Evolutionary conservation across 2,113 vertebrate species (phyloP), one percentile per base, ranked within the genome.

Genomic region (Chrysemys picta): DNA sequence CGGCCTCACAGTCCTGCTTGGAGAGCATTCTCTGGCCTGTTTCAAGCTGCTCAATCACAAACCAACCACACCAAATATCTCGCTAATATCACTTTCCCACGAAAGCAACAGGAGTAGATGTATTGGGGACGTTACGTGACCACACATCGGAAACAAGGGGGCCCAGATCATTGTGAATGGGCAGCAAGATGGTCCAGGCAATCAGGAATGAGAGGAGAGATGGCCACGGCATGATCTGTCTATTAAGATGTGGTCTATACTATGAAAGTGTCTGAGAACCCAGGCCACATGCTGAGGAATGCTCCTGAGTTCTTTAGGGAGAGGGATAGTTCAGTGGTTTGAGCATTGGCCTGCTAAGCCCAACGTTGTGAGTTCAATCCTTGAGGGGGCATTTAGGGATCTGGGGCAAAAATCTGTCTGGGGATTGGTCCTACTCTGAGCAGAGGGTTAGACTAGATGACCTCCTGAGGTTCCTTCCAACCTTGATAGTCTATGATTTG

Each of bases 101-200:
- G 4, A 35, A 9, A 42, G 53, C 21, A 56, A 5, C 31, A 47
- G 11, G 42, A 12, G 75, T 27, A 29, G 75, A 7, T 78, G 42
- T 47, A 12, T 7, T 78, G 75, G 75, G 22, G 13, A 45, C 2
- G 6, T 27, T 13, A 25, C 6, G 12, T 24, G 42, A 25, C 24
- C 7, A 4, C 5, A 4, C 24, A 8, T 78, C 13, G 42, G 42
- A 10, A 3, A 11, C 59, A 72, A 45, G 0, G 1, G 19, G 2
- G 0, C 0, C 1, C 3, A 59, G 31, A 25, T 0, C 0, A 6
- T 78, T 1, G 14, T 5, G 72, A 84, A 27, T 1, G 78, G 31
- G 82, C 8, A 17, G n/a, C 19, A 53, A 25, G 6, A 10, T 38
- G 5, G 4, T 59, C 35, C 27, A 1, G 14, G 45, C 38, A 2